Evolutionary conservation across 1,140 invertebrate genomes (phyloP).

Genomic region (Stratiolaelaps scimitus): DNA sequence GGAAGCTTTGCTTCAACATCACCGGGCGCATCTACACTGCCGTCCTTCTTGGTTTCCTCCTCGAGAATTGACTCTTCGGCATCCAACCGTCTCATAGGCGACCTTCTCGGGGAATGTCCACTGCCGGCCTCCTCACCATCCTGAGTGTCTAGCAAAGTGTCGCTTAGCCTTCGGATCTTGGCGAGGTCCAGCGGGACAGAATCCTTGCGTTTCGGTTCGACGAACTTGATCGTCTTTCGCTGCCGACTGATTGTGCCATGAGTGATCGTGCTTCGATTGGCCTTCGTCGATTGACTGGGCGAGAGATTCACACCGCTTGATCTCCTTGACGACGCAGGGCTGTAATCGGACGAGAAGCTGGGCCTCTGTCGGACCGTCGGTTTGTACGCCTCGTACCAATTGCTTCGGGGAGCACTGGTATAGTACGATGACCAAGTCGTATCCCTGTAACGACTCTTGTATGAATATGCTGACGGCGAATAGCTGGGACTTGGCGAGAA

Average conservation of each 20-base stretch:
- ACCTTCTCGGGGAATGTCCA: too few species aligned
- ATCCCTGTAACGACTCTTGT: conserved; percentile 8
- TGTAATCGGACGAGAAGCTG: neutral
- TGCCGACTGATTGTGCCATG: conserved; percentile 20
- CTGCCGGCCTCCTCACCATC: neutral
- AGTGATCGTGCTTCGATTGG: neutral
- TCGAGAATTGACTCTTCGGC: too few species aligned
- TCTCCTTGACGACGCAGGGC: neutral
- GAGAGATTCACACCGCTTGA: neutral
- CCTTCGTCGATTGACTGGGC: neutral
- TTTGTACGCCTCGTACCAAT: conserved; percentile 27
- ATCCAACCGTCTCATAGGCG: too few species aligned
- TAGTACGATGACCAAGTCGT: conserved; percentile 13
- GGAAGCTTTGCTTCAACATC: neutral
- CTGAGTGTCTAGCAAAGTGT: neutral
- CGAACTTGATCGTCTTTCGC: conserved; percentile 21
- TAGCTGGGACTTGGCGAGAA: neutral
- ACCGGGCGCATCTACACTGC: neutral
- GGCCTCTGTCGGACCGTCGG: neutral
- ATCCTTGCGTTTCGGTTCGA: conserved; percentile 19
- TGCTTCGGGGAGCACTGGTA: conserved; percentile 13
- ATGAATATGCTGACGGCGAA: neutral
- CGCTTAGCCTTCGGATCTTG: conserved; percentile 12
- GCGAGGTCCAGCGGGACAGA: conserved; percentile 5
- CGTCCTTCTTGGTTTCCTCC: neutral